phyloP scores from a whole-genome alignment of 2,888 invertebrate species.

The Zeuzera pyrina region DNA sequence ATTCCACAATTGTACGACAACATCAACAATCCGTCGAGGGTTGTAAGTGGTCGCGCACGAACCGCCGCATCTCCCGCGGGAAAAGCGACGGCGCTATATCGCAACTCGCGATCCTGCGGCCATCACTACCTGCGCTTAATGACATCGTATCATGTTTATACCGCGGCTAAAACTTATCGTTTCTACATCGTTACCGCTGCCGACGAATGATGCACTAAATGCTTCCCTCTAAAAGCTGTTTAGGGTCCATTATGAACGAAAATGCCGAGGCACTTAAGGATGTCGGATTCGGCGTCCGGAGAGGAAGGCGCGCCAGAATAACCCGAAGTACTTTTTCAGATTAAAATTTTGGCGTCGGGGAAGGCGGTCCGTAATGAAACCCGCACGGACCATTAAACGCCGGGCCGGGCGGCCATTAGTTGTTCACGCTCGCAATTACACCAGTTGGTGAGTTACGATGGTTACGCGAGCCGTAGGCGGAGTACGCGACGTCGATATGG shows the following conservation, averaged over 20 bases:
- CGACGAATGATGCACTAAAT: conserved; percentile 42
- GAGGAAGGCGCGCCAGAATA: conserved; percentile 22
- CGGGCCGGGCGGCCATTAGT: conserved; percentile 42
- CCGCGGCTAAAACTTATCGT: conserved; percentile 43
- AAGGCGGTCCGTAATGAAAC: conserved; percentile 50
- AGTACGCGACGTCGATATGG: conserved; percentile 16
- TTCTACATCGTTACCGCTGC: conserved; percentile 50
- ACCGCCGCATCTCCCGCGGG: conserved; percentile 5
- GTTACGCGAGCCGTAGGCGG: conserved; percentile 10
- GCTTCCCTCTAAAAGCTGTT: conserved; percentile 43
- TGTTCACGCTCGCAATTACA: conserved; percentile 53
- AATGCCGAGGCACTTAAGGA: conserved; percentile 38
- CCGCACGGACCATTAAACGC: conserved; percentile 48
- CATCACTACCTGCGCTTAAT: conserved; percentile 16
- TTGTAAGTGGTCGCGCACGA: conserved; percentile 22
- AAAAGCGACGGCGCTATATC: conserved; percentile 9
- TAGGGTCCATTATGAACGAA: conserved; percentile 37
- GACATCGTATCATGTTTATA: conserved; percentile 42
- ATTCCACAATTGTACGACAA: too few relatives aligned
- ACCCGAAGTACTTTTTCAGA: conserved; percentile 21
- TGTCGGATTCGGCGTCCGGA: conserved; percentile 19
- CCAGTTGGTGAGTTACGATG: conserved; percentile 42
- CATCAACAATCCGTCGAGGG: conserved; percentile 21
- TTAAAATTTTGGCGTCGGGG: conserved; percentile 49
- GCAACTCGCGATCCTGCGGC: conserved; percentile 11